phyloP scores from a whole-genome alignment of 2,888 invertebrate species.

The Chrysolina americana region DNA sequence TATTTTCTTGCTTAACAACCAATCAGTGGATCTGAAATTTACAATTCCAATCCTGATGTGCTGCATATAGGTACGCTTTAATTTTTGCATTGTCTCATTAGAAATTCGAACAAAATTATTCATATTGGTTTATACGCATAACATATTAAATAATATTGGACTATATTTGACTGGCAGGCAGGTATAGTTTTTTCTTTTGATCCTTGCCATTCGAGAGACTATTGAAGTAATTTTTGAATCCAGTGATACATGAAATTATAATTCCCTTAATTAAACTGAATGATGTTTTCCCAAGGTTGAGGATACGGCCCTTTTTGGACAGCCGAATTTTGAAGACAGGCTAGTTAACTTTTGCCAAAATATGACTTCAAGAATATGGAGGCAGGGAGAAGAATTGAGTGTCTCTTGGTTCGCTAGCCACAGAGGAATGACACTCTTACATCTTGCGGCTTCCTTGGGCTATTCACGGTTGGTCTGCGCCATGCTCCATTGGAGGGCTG shows the following conservation, averaged over 20 bases:
- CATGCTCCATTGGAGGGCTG: constrained; percentile 89
- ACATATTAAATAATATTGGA: too few species aligned
- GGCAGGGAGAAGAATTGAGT: constrained; percentile 72
- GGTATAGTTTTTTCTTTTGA: too few species aligned
- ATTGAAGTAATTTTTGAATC: too few species aligned
- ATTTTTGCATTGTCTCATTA: too few species aligned
- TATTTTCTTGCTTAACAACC: too few species aligned
- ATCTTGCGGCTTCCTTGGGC: constrained; percentile 92
- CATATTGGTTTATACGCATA: too few species aligned
- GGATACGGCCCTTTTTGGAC: constrained; percentile 76
- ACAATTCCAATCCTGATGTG: too few species aligned
- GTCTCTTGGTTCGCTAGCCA: constrained; percentile 75
- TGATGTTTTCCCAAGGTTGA: constrained; percentile 70
- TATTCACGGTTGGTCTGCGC: constrained; percentile 88
- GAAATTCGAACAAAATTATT: too few species aligned
- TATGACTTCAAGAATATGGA: constrained; percentile 78
- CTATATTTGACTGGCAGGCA: too few species aligned
- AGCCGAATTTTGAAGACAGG: constrained; percentile 87
- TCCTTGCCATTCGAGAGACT: too few species aligned
- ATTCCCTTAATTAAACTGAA: constrained; percentile 8
- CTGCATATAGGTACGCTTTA: too few species aligned
- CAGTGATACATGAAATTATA: background rate
- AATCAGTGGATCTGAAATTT: too few species aligned
- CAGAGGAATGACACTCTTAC: constrained; percentile 84
- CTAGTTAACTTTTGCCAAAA: constrained; percentile 88